Evolutionary conservation across 2,113 vertebrate species (phyloP).

Genomic region (Scatophagus argus): DNA sequence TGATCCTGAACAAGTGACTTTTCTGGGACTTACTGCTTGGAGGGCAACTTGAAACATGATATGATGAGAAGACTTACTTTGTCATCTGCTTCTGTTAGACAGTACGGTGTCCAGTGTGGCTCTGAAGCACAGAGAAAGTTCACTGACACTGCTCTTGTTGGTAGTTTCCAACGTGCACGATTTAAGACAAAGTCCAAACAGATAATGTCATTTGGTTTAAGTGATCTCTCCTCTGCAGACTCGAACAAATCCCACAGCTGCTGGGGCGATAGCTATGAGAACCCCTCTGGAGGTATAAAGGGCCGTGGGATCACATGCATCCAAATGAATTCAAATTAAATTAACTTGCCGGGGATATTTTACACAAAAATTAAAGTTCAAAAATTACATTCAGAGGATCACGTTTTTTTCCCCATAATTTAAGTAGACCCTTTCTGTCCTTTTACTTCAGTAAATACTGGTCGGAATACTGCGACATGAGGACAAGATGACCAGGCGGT

Average conservation of each 20-base stretch:
- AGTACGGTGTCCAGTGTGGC: background rate
- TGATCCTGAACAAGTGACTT: background rate
- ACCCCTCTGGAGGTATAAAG: background rate
- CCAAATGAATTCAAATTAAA: background rate
- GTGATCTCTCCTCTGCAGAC: background rate
- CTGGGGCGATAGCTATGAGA: too few species aligned
- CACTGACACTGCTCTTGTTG: too few species aligned
- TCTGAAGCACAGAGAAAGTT: background rate
- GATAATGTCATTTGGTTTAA: background rate
- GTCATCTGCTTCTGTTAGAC: background rate
- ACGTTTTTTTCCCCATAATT: background rate
- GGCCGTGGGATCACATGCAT: background rate
- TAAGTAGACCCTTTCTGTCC: background rate
- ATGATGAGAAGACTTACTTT: background rate
- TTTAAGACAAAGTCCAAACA: too few species aligned
- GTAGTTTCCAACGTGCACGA: background rate
- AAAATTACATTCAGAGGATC: background rate
- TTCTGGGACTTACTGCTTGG: background rate
- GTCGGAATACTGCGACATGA: too few species aligned
- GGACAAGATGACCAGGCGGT: slow-evolving; percentile 9
- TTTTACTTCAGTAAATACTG: background rate
- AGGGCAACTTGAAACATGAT: background rate
- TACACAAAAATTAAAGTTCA: background rate
- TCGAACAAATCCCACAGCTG: too few species aligned
- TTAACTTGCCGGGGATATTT: background rate